phyloP scores from a whole-genome alignment of 2,888 invertebrate species.

The Mycogona germanica region DNA sequence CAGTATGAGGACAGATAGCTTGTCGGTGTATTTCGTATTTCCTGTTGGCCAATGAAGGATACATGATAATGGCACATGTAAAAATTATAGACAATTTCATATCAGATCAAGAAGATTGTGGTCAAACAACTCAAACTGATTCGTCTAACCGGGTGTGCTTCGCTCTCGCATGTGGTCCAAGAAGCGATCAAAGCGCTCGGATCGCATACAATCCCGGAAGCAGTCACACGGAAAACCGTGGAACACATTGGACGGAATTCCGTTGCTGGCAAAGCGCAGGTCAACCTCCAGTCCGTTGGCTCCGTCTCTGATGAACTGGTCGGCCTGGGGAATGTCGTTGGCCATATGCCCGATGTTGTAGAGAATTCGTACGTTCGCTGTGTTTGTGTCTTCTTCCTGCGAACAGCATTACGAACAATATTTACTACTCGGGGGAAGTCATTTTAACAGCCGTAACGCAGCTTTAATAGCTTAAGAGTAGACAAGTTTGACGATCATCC shows the following conservation, averaged over 20 bases:
- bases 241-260: slow-evolving; percentile 7
- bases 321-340: slow-evolving; percentile 18
- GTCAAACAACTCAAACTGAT: too few species aligned
- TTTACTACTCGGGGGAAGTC: too few species aligned
- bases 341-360: slow-evolving; percentile 20
- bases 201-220: slow-evolving; percentile 14
- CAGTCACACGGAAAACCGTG: slow-evolving; percentile 21
- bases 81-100: neutral
- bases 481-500: too few species aligned
- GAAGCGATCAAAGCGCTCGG: neutral
- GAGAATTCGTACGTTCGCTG: slow-evolving; percentile 6
- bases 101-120: neutral
- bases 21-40: slow-evolving; percentile 1
- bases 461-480: too few species aligned
- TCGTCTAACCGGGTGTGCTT: slow-evolving; percentile 13
- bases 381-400: too few species aligned
- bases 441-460: too few species aligned
- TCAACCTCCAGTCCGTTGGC: slow-evolving; percentile 20
- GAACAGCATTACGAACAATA: too few species aligned
- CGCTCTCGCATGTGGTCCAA: slow-evolving; percentile 9
- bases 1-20: slow-evolving; percentile 6
- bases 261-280: slow-evolving; percentile 16
- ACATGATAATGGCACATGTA: neutral
- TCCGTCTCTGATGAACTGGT: slow-evolving; percentile 18
- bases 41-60: neutral